Percentiles rank a stretch among this genome's conserved stretches.
These are phyloP conservation scores for Anoplius nigerrimus DNA, from an alignment of 2,888 invertebrate species.

Conservation along the genomic window DNA sequence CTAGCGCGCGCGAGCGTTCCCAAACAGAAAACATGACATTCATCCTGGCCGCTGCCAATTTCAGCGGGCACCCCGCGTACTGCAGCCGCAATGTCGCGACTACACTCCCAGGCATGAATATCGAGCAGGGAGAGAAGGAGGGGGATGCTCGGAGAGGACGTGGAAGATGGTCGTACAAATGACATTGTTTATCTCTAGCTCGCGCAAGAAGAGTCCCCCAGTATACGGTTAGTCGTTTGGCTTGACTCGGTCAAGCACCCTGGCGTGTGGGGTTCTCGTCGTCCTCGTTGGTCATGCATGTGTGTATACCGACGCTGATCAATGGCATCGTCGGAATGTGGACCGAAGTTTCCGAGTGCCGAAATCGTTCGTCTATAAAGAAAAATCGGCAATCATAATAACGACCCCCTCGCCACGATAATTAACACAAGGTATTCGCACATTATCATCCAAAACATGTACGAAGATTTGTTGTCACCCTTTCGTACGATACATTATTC, in stretches of 20 bases:
- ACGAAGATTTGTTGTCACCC: too few relatives aligned
- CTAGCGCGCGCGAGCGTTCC: too few relatives aligned
- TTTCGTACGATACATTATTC: too few relatives aligned
- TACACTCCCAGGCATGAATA: slow-evolving; percentile 18
- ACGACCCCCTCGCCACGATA: too few relatives aligned
- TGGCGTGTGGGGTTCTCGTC: slow-evolving; percentile 37
- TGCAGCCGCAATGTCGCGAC: slow-evolving; percentile 1
- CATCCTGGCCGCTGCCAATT: slow-evolving; percentile 1
- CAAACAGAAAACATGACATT: too few relatives aligned
- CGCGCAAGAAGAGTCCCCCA: slow-evolving; percentile 38
- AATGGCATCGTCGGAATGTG: not conserved
- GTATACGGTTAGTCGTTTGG: slow-evolving; percentile 39
- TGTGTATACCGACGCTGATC: slow-evolving; percentile 22
- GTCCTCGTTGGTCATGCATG: slow-evolving; percentile 42
- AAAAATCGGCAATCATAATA: too few relatives aligned
- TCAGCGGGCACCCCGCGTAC: not conserved
- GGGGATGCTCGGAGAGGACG: not conserved
- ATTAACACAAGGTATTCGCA: too few relatives aligned
- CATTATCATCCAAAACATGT: too few relatives aligned
- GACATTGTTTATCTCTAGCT: slow-evolving; percentile 49
- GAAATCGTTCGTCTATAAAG: too few relatives aligned
- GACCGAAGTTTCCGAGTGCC: too few relatives aligned
- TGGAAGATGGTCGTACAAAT: slow-evolving; percentile 35
- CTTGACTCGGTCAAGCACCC: slow-evolving; percentile 55
- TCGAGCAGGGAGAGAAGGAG: slow-evolving; percentile 4